Conservation (phyloP, 2,888 invertebrate species). For the Hirudinaria manillensis region DNA sequence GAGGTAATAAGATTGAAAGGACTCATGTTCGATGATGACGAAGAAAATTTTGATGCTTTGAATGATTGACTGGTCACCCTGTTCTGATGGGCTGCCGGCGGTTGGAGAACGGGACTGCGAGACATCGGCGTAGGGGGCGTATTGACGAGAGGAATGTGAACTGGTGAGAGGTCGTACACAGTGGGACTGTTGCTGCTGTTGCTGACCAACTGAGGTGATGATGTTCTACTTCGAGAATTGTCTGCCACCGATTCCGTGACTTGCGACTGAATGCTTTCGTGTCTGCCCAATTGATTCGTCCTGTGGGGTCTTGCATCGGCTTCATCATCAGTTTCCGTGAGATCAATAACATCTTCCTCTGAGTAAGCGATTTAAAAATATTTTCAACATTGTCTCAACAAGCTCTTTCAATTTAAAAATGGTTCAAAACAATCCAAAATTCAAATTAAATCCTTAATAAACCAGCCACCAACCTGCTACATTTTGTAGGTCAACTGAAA, state of each 20-base stretch:
- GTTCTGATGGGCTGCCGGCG: slow-evolving; percentile 9
- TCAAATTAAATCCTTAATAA: too few species aligned
- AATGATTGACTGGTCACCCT: not conserved
- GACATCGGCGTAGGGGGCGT: slow-evolving; percentile 9
- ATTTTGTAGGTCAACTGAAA: not conserved
- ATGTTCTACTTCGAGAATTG: not conserved
- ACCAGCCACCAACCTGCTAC: not conserved
- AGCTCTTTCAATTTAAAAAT: too few species aligned
- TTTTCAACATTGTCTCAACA: not conserved
- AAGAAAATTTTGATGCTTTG: slow-evolving; percentile 19
- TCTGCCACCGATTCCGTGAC: not conserved
- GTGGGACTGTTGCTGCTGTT: slow-evolving; percentile 15
- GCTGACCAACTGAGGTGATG: slow-evolving; percentile 2
- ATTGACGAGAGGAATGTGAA: slow-evolving; percentile 18
- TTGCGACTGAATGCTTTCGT: not conserved
- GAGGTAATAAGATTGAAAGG: slow-evolving; percentile 13
- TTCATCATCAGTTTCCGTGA: slow-evolving; percentile 20
- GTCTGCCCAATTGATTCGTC: not conserved
- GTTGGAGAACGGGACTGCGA: slow-evolving; percentile 1
- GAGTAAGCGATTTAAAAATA: not conserved
- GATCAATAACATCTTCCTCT: slow-evolving; percentile 17
- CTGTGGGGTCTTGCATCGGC: not conserved
- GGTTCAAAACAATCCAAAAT: too few species aligned
- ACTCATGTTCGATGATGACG: slow-evolving; percentile 14
- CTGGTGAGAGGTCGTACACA: slow-evolving; percentile 19